Evolutionary conservation across 2,888 invertebrate genomes (phyloP), one percentile per base, ranked within the genome.

Genomic region (Patella caerulea): DNA sequence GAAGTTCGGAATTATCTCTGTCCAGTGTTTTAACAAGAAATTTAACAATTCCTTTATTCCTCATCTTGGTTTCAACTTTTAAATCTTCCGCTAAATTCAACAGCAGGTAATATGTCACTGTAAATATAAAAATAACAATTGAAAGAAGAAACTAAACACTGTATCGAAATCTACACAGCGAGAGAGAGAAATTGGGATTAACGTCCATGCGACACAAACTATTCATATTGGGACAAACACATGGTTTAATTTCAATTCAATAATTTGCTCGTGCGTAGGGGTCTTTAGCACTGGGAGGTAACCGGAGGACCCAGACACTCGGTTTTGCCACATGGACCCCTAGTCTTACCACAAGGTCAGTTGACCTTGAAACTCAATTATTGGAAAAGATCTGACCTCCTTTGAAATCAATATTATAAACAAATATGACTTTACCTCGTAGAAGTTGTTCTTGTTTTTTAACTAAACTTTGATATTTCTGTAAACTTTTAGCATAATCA

Each of bases 31-130:
- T 96, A 72, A 96, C 94, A 65, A 98, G 93, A 92, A 98, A 94
- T 65, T 95, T 95, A 4, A 97, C 96, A 83, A 98, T 95, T 88
- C 96, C 96, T 91, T 98, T 96, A 88, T 97, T 96, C 53, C 96
- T 95, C 96, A 99, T 99, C 93, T 99, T 99, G 92, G 97, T 96
- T 92, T 99, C 99, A 3, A 98, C 96, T 91, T 96, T 96, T 12
- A 96, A 94, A 93, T 98, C 98, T 92, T 98, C 98, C 4, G 98
- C 96, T 92, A 99, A 95, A 91, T 99, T 99, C 74, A 98, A 93
- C 76, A 99, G 93, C 90, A 99, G 94, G 92, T 98, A 97, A 91
- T 97, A 96, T 3, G 97, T 96, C 72, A 97, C 98, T 94, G 90
- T 71, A 85, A 83, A 29, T 45, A 72, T 45, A 72, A 54, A 45